phyloP scores from a whole-genome alignment of 1,140 invertebrate genomes.

The Aplysia californica region DNA sequence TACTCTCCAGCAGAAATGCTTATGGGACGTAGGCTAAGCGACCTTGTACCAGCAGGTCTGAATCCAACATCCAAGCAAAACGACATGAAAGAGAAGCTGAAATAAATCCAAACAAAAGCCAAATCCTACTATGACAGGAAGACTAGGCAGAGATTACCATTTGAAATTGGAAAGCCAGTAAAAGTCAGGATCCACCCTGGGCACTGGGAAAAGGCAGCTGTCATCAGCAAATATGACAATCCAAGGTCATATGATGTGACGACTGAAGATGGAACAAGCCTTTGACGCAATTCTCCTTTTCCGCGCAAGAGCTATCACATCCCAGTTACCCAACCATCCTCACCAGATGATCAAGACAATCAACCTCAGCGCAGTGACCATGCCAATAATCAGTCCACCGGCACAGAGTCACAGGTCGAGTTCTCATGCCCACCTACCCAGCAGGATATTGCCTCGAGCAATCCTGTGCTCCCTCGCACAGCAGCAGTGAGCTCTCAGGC shows the following conservation, averaged over 20 bases:
- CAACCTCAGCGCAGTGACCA: not conserved
- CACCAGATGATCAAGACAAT: not conserved
- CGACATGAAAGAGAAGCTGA: not conserved
- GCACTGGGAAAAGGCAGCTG: not conserved
- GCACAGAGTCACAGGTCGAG: not conserved
- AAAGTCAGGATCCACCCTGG: not conserved
- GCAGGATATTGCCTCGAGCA: no score
- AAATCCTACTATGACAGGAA: not conserved
- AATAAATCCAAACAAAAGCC: not conserved
- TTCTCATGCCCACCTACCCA: not conserved
- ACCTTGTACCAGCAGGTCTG: not conserved
- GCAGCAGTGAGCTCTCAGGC: no score
- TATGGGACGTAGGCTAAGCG: constrained; percentile 5
- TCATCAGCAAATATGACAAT: not conserved
- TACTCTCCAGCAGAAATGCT: constrained; percentile 34
- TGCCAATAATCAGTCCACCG: not conserved
- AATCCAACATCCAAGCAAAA: not conserved
- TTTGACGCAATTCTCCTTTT: not conserved
- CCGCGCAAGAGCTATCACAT: not conserved
- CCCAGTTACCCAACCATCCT: not conserved
- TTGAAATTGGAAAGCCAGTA: not conserved
- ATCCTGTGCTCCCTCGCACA: no score
- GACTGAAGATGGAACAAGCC: not conserved
- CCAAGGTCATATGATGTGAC: not conserved
- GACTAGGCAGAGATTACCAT: not conserved